Base-by-base conservation (phyloP, 2,113 vertebrate species). In the Nothoprocta perdicaria region DNA sequence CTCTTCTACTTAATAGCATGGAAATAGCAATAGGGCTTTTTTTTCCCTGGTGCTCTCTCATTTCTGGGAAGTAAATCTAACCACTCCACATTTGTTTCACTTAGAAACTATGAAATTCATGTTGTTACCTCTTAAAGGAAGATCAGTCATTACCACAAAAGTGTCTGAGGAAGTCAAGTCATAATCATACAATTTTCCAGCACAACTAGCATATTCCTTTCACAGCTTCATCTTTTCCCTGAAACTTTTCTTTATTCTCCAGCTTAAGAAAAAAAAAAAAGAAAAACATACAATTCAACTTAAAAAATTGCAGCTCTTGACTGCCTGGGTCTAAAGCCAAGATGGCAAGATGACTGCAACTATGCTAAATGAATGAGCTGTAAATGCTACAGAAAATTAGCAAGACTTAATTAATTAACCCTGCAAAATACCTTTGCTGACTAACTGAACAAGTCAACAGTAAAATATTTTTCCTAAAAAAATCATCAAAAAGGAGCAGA, bases 381-480 rank as follows among this genome's bases (percentile, higher is more conserved):
- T 58, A 87, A 93, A 84, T 45, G 31, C 14, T 85, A 71, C 45
- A 83, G 60, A 77, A 93, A 89, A 33, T 83, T 73, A 89, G 38
- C 35, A 78, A 77, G 68, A 31, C 14, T 84, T 85, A 83, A 85
- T 90, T 85, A 93, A 77, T 80, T 90, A 68, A 65, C 74, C 60
- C 38, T 1, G 0, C 60, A 74, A 82, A 27, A 69, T 63, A 72
- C 6, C 57, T 75, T 2, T 60, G n/a, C 41, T 43, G n/a, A 24
- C 55, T 26, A 60, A 9, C 41, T 60, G 68, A 67, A 24, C 9
- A 91, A 89, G 48, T 52, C 38, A 80, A 68, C 21, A 73, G 29
- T 60, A 74, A 93, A 91, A 74, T 74, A 83, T 83, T 88, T 86
- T 88, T 94, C 55, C 41, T 52, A 46, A 86, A 46, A n/a, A 88